Evolutionary conservation across 2,888 invertebrate genomes (phyloP).

Genomic region (Caenorhabditis afra): DNA sequence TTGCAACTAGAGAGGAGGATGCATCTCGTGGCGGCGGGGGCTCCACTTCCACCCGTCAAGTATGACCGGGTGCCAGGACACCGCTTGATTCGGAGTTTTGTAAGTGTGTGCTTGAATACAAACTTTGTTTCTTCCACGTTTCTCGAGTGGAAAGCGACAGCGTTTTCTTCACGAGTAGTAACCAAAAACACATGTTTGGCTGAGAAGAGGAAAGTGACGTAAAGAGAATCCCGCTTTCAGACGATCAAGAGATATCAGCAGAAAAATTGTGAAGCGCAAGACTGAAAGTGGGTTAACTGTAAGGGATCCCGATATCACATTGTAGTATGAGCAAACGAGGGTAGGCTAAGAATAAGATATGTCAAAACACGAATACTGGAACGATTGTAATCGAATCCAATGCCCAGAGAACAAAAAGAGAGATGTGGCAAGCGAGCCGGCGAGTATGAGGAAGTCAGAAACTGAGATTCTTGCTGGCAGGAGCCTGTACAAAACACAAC

Average conservation of each 20-base stretch:
- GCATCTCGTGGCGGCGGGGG: too few relatives aligned
- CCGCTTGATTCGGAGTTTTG: slow-evolving; percentile 22
- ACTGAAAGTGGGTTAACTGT: too few relatives aligned
- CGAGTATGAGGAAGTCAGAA: too few relatives aligned
- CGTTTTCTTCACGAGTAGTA: background rate
- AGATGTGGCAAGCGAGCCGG: background rate
- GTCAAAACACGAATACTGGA: slow-evolving; percentile 13
- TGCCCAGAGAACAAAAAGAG: background rate
- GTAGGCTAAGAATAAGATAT: background rate
- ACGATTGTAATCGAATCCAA: slow-evolving; percentile 14
- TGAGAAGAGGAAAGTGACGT: background rate
- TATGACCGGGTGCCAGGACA: slow-evolving; percentile 15
- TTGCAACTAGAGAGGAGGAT: background rate
- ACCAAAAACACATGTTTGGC: slow-evolving; percentile 3
- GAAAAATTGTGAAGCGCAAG: too few relatives aligned
- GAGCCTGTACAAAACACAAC: too few relatives aligned
- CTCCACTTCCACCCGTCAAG: background rate
- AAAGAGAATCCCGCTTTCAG: background rate
- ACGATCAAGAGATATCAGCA: background rate
- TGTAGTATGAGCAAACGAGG: background rate
- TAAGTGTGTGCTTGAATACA: slow-evolving; percentile 15
- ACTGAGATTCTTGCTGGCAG: too few relatives aligned
- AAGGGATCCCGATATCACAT: too few relatives aligned
- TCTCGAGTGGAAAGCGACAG: slow-evolving; percentile 3
- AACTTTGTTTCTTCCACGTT: slow-evolving; percentile 6